These are phyloP conservation scores for Ophioninae sp. DNA, from an alignment of 2,888 invertebrate species.

Conservation along the genomic window DNA sequence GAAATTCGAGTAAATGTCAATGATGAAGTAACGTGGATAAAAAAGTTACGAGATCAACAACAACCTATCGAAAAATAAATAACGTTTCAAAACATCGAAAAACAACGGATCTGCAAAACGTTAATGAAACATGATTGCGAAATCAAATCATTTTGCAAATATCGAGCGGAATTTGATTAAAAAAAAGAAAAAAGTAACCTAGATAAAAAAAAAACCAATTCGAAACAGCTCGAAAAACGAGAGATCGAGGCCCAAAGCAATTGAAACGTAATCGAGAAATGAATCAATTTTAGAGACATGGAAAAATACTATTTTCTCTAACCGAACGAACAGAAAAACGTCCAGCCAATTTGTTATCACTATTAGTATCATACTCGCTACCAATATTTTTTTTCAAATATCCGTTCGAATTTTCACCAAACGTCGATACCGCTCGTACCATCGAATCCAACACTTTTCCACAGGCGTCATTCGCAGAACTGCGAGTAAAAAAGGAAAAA, in stretches of 20 bases:
- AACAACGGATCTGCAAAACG: background rate
- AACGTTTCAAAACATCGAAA: background rate
- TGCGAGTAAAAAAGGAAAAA: background rate
- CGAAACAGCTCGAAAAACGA: background rate
- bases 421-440: background rate
- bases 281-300: background rate
- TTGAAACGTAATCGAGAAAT: background rate
- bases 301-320: background rate
- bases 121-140: background rate
- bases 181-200: background rate
- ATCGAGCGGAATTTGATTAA: background rate
- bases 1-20: slow-evolving; percentile 3
- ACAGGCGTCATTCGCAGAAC: background rate
- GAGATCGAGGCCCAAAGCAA: background rate
- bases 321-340: background rate
- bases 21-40: background rate
- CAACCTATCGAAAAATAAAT: background rate
- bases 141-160: background rate
- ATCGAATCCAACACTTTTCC: background rate
- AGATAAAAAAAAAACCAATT: background rate
- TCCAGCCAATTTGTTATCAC: background rate
- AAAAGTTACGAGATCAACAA: slow-evolving; percentile 26
- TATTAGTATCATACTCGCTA: background rate
- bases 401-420: background rate
- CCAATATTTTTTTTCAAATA: background rate